phyloP scores from a whole-genome alignment of 2,113 vertebrate genomes.

The Notarius quadriscutis region DNA sequence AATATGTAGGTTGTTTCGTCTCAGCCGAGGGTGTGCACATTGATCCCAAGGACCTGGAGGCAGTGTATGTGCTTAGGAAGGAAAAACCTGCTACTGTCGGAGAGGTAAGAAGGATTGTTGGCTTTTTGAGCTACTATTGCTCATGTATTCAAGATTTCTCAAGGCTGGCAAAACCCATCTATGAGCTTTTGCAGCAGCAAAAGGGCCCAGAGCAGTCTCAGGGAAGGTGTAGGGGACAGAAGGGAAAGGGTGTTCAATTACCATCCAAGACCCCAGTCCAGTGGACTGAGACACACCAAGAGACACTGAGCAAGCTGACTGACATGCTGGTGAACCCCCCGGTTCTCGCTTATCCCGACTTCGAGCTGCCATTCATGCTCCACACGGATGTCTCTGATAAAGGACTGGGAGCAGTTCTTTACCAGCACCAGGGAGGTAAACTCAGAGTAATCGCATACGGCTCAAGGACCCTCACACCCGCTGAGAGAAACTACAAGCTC shows the following conservation, averaged over 20 bases:
- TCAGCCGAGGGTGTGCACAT: conserved; percentile 33
- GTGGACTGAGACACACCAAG: not conserved
- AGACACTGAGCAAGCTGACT: not conserved
- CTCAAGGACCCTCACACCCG: not conserved
- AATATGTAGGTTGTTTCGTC: conserved; percentile 32
- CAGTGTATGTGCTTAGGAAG: not conserved
- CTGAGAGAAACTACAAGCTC: not conserved
- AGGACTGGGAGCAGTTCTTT: not conserved
- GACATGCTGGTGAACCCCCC: not conserved
- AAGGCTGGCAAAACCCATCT: not conserved
- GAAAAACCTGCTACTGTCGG: conserved; percentile 11
- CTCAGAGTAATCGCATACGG: not conserved
- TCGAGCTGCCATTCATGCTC: not conserved
- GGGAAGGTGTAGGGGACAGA: too few relatives aligned
- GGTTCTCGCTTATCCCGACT: conserved; percentile 19
- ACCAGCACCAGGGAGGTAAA: not conserved
- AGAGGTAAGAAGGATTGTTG: not conserved
- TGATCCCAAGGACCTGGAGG: conserved; percentile 36
- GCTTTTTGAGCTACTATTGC: conserved; percentile 19
- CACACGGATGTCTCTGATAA: not conserved
- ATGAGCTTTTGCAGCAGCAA: not conserved
- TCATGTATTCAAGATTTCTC: not conserved
- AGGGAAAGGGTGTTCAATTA: not conserved
- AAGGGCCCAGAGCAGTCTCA: too few relatives aligned
- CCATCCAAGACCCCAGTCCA: not conserved